Percentiles rank a stretch among this genome's conserved stretches.
Conservation (phyloP, 2,888 invertebrate species). For the Platycnemis pennipes region DNA sequence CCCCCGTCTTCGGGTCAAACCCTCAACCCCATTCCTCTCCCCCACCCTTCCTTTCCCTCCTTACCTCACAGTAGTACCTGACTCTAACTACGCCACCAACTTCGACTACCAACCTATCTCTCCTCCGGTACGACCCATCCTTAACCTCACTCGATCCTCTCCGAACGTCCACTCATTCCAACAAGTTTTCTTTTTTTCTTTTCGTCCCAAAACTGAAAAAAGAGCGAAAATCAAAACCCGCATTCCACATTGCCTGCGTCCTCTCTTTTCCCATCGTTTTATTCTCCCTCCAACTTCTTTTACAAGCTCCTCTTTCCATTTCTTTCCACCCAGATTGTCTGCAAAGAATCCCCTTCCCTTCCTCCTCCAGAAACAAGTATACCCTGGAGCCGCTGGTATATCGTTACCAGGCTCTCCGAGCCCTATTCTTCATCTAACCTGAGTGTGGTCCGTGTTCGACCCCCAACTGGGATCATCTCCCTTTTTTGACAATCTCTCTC, state of each 20-base stretch:
- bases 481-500: background rate
- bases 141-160: background rate
- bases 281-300: background rate
- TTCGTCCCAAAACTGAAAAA: background rate
- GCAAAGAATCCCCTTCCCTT: no score
- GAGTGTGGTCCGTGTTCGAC: constrained; percentile 26
- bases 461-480: constrained; percentile 11
- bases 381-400: background rate
- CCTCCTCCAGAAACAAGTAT: background rate
- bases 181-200: background rate
- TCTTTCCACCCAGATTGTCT: background rate
- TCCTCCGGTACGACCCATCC: background rate
- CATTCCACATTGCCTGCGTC: background rate
- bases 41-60: background rate
- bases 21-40: background rate
- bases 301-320: background rate
- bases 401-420: background rate
- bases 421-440: background rate
- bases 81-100: constrained; percentile 48
- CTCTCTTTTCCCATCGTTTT: background rate
- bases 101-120: constrained; percentile 33
- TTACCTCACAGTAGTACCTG: constrained; percentile 35
- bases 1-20: constrained; percentile 23
- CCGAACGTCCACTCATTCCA: background rate
- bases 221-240: background rate